These are phyloP conservation scores for Leguminivora glycinivorella DNA, from an alignment of 1,140 invertebrate species.

Conservation along the genomic window DNA sequence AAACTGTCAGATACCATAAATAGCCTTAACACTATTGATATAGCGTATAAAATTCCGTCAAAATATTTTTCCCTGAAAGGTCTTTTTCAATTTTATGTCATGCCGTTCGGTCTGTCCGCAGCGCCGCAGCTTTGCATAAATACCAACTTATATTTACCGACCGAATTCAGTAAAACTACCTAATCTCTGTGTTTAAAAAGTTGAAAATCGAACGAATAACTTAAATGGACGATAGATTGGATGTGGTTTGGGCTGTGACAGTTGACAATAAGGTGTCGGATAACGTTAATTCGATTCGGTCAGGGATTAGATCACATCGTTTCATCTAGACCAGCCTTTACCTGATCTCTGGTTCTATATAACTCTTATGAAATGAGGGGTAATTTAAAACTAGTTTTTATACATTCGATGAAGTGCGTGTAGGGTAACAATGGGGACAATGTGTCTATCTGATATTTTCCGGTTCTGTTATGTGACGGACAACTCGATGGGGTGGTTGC, in stretches of 20 bases:
- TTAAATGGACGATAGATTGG: neutral
- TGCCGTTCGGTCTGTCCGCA: neutral
- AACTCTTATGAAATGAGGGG: neutral
- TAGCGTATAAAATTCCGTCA: neutral
- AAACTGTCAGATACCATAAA: neutral
- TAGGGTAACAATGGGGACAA: conserved; percentile 12
- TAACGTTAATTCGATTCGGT: conserved; percentile 17
- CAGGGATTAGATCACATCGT: conserved; percentile 13
- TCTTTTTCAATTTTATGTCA: neutral
- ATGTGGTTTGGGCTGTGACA: conserved; percentile 6
- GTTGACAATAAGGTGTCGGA: conserved; percentile 20
- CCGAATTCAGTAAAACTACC: neutral
- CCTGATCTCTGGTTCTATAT: neutral
- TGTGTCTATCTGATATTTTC: conserved; percentile 15
- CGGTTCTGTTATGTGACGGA: neutral
- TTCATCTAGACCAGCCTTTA: neutral
- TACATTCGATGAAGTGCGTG: conserved; percentile 40
- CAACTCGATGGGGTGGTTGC: conserved; percentile 26
- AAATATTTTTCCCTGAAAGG: neutral
- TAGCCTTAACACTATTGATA: neutral
- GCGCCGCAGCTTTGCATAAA: conserved; percentile 9
- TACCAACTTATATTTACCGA: conserved; percentile 4
- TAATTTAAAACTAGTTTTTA: neutral
- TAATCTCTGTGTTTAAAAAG: neutral
- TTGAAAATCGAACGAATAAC: neutral